Evolutionary conservation across 2,113 vertebrate species (phyloP), one percentile per base, ranked within the genome.

Genomic region (Circaetus gallicus): DNA sequence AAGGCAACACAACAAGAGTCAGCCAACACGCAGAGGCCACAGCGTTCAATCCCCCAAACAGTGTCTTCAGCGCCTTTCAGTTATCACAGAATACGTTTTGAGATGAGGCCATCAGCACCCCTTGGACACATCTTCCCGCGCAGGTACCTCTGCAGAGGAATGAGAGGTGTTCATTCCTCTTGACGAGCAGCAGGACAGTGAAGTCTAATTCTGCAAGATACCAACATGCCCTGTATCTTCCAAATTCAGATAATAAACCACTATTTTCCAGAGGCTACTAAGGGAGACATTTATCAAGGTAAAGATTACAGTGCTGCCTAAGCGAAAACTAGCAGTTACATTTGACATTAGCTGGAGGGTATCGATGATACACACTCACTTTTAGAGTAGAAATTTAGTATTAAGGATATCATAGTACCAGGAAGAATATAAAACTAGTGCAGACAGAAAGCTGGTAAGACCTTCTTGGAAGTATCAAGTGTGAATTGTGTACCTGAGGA

Each of bases 11-110:
- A 86, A 13, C 53, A 69, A 73, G 21, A 52, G 19, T 45, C 55
- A 86, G 59, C 53, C 16, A 90, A 34, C 13, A 65, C 2, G 5
- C 0, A 0, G 65, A 25, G 45, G 34, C 10, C 29, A 49, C 17
- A 22, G 15, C 5, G 15, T 29, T 72, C 71, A 66, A 86, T n/a
- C 13, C 5, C 11, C 40, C 5, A 66, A 49, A 71, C 3, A 28
- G 9, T 5, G 3, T 14, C 63, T 92, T 69, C 50, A 66, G 4
- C 34, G 42, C 13, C 45, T 80, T 88, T 77, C 58, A 65, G 53
- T 61, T 90, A 69, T 7, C 49, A 53, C 5, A 86, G 63, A 52
- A 49, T 4, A n/a, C 0, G 2, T 24, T 32, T 32, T 47, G 74
- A 92, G 49, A 73, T 4, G 1, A 6, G 6, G 17, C 34, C 56